Evolutionary conservation across 2,113 vertebrate genomes (phyloP).

Genomic region (Climacteris rufus): DNA sequence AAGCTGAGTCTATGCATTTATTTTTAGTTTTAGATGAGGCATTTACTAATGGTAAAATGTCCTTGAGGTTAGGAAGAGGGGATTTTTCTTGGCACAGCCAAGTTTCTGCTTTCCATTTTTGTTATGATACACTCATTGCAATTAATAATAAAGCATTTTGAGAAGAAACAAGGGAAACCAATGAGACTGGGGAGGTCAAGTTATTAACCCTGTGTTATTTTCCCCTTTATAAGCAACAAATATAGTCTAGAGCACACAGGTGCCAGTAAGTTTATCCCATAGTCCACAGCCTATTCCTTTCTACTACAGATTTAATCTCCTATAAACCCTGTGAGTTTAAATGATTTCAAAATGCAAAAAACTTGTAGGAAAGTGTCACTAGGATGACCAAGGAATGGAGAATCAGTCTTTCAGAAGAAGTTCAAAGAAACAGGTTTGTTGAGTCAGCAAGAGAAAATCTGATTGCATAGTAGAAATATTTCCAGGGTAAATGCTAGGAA

Average conservation of each 20-base stretch:
- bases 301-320: neutral
- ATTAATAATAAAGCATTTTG: slow-evolving; percentile 34
- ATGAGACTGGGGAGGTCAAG: neutral
- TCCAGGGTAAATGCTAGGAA: neutral
- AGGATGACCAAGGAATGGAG: neutral
- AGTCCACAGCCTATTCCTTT: neutral
- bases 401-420: neutral
- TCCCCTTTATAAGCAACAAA: neutral
- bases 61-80: neutral
- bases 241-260: neutral
- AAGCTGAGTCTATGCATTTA: neutral
- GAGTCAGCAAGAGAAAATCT: neutral
- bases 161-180: neutral
- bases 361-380: neutral
- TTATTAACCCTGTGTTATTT: slow-evolving; percentile 23
- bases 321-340: neutral
- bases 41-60: slow-evolving; percentile 38
- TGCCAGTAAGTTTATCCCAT: neutral
- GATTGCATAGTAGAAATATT: neutral
- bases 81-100: neutral
- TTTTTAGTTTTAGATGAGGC: slow-evolving; percentile 19
- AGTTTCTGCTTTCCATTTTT: slow-evolving; percentile 21
- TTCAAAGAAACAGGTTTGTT: neutral
- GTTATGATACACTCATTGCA: slow-evolving; percentile 5
- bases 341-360: neutral